Percentiles rank a stretch among this genome's conserved stretches.
Conservation (phyloP, 2,113 vertebrate genomes). For the Erythrocebus patas region DNA sequence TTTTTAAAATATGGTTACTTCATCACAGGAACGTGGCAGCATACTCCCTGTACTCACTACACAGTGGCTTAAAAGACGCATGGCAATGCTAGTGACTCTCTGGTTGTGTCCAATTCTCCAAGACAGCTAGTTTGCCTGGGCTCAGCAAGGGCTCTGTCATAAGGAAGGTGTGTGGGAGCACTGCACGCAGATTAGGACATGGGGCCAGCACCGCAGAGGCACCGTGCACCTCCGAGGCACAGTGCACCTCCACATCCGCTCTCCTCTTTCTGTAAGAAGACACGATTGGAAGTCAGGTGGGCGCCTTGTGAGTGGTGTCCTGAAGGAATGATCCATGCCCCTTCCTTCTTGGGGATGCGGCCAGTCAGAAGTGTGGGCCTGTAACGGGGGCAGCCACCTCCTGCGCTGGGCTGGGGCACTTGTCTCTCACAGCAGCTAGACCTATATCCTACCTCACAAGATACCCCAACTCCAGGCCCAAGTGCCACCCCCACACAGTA, state of each 20-base stretch:
- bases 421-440: no score
- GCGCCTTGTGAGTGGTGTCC: background rate
- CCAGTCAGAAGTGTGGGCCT: background rate
- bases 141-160: no score
- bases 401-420: accelerated
- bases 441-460: background rate
- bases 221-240: no score
- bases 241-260: background rate
- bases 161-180: background rate
- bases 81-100: background rate
- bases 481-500: background rate
- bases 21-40: background rate
- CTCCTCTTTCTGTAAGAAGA: background rate
- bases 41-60: accelerated
- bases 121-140: background rate
- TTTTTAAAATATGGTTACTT: background rate
- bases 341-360: background rate
- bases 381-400: accelerated
- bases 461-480: background rate
- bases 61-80: background rate
- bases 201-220: accelerated
- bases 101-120: background rate
- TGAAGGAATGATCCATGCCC: background rate
- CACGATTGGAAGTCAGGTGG: background rate
- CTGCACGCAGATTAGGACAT: accelerated